Evolutionary conservation across 2,888 invertebrate genomes (phyloP), one percentile per base, ranked within the genome.

Genomic region (Dryobotodes eremita): DNA sequence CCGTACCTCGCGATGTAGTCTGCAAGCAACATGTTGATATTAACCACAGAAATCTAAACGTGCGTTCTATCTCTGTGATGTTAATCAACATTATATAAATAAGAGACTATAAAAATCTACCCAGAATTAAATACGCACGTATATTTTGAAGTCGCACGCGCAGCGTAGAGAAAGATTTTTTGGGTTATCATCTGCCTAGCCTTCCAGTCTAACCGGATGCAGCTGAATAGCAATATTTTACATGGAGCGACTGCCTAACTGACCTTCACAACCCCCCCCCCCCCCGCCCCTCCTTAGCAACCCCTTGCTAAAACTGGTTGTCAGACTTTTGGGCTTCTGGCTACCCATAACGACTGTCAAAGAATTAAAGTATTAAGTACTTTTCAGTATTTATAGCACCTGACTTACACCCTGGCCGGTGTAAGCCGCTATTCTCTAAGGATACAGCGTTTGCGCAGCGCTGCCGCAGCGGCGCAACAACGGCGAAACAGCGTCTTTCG

Each of bases 1-100:
- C 99, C 99, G 92, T 98, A 98, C 89, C 98, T 98, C 75, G 99
- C 99, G 91, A 99, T 98, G 95, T 99, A 98, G 97, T 99, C 99
- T 98, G 96, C 92, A 95, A 85, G 89, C 36, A 75, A 77, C 66
- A 84, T 69, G 65, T 62, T 77, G 64, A 85, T 77, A 61, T 84
- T 80, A 88, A 85, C 65, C 77, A 83, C 68, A 71, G 73, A 71
- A 77, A 72, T 73, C 69, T 84, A 23, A 61, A 83, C 77, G 13
- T 66, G 20, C 26, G 57, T 61, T 79, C 31, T 61, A 46, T 64
- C 69, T 84, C 83, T 77, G 78, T 83, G 78, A 83, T 81, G 20
- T 70, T 61, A 80, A 70, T 80, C 83, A 83, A 80, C 83, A 80
- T 77, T 82, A 17, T 57, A 46, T n/a, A 70, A 50, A 68, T 59